Conservation (phyloP, 2,113 vertebrate species). For the Austrofundulus limnaeus region DNA sequence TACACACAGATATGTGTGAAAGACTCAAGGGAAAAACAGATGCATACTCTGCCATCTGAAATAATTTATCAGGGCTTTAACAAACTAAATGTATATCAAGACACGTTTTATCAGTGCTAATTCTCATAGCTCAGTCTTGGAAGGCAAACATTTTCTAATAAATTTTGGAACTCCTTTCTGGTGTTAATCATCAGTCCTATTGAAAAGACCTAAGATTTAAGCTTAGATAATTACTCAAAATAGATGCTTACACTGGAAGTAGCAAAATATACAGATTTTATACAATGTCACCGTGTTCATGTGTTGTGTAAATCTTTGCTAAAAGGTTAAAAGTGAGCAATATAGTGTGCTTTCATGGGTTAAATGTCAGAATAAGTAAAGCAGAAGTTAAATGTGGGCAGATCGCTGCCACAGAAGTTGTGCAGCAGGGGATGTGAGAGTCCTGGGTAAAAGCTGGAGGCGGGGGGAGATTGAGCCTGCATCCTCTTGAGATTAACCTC, state of each 20-base stretch:
- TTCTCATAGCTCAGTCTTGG: conserved; percentile 34
- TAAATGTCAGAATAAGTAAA: conserved; percentile 32
- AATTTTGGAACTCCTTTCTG: conserved; percentile 17
- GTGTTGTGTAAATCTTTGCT: conserved; percentile 12
- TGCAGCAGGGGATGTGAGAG: conserved; percentile 41
- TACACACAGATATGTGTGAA: conserved; percentile 78
- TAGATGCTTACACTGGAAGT: conserved; percentile 16
- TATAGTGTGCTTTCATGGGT: conserved; percentile 11
- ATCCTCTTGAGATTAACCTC: conserved; percentile 76
- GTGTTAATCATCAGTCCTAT: conserved; percentile 25
- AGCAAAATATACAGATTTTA: conserved; percentile 1
- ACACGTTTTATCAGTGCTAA: conserved; percentile 40
- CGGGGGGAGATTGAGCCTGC: conserved; percentile 59
- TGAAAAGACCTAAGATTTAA: conserved; percentile 18
- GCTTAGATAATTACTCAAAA: conserved; percentile 24
- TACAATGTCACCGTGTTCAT: background rate
- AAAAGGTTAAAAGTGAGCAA: conserved; percentile 15
- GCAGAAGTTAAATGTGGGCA: conserved; percentile 44
- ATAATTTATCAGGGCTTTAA: conserved; percentile 62
- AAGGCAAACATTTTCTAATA: conserved; percentile 30
- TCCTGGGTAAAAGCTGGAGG: conserved; percentile 58
- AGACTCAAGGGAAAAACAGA: conserved; percentile 77
- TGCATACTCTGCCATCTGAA: conserved; percentile 78
- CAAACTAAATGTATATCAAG: conserved; percentile 71
- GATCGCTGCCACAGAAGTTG: conserved; percentile 45